A percentile compares a stretch with the other conserved stretches of the same genome.
Evolutionary conservation across 1,140 invertebrate species (phyloP).

Genomic region (Rhizoglyphus robini): DNA sequence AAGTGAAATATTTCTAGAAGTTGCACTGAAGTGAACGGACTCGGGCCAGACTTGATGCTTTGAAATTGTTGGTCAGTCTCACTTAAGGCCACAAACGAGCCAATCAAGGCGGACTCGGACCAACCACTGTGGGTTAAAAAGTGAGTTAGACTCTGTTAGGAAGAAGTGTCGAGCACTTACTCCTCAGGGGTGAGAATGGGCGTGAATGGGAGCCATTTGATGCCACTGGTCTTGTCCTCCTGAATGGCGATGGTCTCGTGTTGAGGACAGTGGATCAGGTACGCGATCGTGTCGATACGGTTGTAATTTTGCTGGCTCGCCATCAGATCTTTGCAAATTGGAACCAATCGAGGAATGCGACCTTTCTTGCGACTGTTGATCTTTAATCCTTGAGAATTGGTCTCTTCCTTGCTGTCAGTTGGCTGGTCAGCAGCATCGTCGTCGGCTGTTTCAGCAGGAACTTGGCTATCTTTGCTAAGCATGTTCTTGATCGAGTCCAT

Average conservation of each 20-base stretch:
- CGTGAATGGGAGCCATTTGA: neutral
- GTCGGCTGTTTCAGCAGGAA: too few species aligned
- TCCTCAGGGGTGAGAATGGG: neutral
- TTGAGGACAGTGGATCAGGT: neutral
- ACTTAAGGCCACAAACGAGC: neutral
- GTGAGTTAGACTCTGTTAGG: neutral
- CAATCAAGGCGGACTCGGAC: neutral
- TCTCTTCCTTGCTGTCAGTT: too few species aligned
- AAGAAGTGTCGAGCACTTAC: neutral
- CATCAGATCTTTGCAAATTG: too few species aligned
- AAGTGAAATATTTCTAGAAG: neutral
- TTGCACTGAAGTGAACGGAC: too few species aligned
- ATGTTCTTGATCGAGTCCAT: too few species aligned
- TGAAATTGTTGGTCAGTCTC: neutral
- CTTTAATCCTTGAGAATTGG: too few species aligned
- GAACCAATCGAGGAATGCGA: too few species aligned
- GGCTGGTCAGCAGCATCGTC: too few species aligned
- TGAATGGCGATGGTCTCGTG: neutral
- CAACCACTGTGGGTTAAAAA: neutral
- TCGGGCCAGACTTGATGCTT: neutral
- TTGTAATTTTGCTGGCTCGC: too few species aligned
- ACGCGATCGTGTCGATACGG: neutral
- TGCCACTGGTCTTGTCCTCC: neutral
- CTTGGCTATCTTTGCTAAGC: too few species aligned
- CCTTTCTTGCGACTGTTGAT: too few species aligned